These are phyloP conservation scores for Andrena hattorfiana DNA, from an alignment of 2,888 invertebrate species.

Conservation along the genomic window DNA sequence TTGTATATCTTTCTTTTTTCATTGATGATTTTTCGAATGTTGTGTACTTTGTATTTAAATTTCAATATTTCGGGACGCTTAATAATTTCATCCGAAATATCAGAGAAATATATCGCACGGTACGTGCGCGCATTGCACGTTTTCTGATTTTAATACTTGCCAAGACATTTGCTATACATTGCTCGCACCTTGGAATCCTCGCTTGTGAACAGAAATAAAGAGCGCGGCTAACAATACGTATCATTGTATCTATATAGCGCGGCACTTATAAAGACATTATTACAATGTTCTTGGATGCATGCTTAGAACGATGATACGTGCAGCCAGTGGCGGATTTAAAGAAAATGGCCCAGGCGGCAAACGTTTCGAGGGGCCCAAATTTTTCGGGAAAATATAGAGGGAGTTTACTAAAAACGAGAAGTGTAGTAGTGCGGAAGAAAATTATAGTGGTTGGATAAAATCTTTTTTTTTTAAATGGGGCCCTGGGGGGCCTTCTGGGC, in stretches of 20 bases:
- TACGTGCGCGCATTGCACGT: conserved; percentile 19
- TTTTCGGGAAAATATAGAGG: too few species aligned
- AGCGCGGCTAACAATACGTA: conserved; percentile 50
- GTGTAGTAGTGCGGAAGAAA: too few species aligned
- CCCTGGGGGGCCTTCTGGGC: too few species aligned
- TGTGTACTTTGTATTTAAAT: neutral
- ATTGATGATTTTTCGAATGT: neutral
- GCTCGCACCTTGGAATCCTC: conserved; percentile 52
- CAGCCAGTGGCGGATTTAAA: neutral
- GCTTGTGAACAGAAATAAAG: conserved; percentile 60
- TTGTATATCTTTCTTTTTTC: conserved; percentile 15
- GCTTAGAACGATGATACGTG: neutral
- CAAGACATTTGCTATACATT: conserved; percentile 52
- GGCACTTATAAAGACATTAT: conserved; percentile 38
- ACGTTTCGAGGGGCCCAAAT: too few species aligned
- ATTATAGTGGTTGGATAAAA: too few species aligned
- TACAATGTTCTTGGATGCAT: conserved; percentile 3
- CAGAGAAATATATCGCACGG: conserved; percentile 1
- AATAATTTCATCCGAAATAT: conserved; percentile 8
- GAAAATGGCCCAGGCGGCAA: neutral
- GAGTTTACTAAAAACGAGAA: too few species aligned
- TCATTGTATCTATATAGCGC: conserved; percentile 29
- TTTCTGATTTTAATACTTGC: conserved; percentile 58
- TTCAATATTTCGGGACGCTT: neutral
- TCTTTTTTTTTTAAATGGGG: too few species aligned